Conservation (phyloP, 2,113 vertebrate genomes). For the Pelusios castaneus region DNA sequence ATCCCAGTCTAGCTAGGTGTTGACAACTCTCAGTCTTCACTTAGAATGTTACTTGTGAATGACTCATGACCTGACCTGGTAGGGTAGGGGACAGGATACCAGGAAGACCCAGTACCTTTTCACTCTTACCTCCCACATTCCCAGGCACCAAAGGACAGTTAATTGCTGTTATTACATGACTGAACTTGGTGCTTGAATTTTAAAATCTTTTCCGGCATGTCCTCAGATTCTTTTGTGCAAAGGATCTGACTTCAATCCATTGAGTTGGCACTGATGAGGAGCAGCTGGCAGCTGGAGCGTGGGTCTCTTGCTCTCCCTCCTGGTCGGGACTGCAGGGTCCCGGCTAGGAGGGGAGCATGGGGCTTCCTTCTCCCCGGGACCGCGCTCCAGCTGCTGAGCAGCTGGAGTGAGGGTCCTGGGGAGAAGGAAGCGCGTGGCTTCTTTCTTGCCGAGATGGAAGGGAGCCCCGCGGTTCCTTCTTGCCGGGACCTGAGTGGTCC, state of each 20-base stretch:
- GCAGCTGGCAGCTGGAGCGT: too few relatives aligned
- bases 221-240: neutral
- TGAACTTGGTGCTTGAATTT: neutral
- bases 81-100: neutral
- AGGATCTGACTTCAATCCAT: neutral
- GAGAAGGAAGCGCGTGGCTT: too few relatives aligned
- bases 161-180: neutral
- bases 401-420: too few relatives aligned
- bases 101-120: neutral
- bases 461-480: too few relatives aligned
- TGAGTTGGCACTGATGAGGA: neutral
- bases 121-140: neutral
- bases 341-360: too few relatives aligned
- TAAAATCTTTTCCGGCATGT: neutral
- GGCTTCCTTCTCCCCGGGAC: too few relatives aligned
- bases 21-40: neutral
- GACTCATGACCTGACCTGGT: neutral
- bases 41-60: too few relatives aligned
- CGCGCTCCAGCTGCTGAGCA: too few relatives aligned
- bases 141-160: neutral
- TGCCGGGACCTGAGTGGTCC: too few relatives aligned
- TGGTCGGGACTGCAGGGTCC: too few relatives aligned
- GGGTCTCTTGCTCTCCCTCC: too few relatives aligned
- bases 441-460: too few relatives aligned
- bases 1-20: neutral